Conservation (phyloP, 2,113 vertebrate genomes). For the Hippolais icterina region DNA sequence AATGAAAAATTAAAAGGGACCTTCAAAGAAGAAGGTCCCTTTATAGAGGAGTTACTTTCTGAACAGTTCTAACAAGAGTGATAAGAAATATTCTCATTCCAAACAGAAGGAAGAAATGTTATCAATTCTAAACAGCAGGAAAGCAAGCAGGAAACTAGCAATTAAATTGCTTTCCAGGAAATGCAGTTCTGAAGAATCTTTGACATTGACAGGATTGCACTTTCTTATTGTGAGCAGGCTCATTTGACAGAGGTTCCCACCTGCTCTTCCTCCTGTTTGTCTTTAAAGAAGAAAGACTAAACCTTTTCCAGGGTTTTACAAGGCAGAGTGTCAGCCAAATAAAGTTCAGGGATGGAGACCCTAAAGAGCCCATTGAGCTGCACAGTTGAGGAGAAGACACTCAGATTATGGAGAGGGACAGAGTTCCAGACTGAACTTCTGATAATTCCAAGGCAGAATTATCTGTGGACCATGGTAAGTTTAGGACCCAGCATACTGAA, state of each 20-base stretch:
- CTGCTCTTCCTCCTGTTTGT: neutral
- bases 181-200: neutral
- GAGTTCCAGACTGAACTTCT: neutral
- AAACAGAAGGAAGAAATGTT: neutral
- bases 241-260: neutral
- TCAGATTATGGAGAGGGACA: neutral
- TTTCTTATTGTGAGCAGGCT: neutral
- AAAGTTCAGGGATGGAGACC: neutral
- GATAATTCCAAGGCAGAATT: neutral
- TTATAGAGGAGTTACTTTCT: neutral
- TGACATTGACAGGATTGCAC: neutral
- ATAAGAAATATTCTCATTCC: neutral
- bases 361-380: neutral
- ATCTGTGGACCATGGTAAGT: neutral
- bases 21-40: neutral
- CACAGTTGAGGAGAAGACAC: neutral
- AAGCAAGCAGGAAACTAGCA: neutral
- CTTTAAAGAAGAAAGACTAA: neutral
- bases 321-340: neutral
- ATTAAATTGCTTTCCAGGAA: neutral
- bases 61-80: neutral
- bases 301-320: neutral
- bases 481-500: neutral
- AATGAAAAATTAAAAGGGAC: neutral
- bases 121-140: neutral